Evolutionary conservation across 2,888 invertebrate genomes (phyloP).

Genomic region (Lydus trimaculatus): DNA sequence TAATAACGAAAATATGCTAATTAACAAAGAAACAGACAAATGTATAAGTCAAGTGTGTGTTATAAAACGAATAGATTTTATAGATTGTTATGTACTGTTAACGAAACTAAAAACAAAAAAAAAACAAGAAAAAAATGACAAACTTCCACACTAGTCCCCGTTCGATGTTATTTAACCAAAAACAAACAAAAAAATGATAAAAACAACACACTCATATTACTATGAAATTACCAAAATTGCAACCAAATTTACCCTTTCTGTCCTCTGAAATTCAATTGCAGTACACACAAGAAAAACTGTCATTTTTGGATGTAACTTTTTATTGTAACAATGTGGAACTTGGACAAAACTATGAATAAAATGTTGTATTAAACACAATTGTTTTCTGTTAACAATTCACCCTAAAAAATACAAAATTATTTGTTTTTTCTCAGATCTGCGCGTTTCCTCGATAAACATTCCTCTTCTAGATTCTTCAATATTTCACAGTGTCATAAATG

Average conservation of each 20-base stretch:
- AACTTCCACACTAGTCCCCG: slow-evolving; percentile 47
- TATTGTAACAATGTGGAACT: slow-evolving; percentile 57
- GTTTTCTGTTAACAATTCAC: background rate
- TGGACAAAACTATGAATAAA: slow-evolving; percentile 51
- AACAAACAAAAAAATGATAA: slow-evolving; percentile 35
- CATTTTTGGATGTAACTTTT: slow-evolving; percentile 56
- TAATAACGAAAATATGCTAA: slow-evolving; percentile 32
- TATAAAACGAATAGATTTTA: slow-evolving; percentile 56
- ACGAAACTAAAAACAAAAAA: slow-evolving; percentile 22
- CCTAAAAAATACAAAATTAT: no score
- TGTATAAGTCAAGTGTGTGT: slow-evolving; percentile 55
- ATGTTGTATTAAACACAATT: slow-evolving; percentile 51
- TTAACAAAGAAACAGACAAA: slow-evolving; percentile 24
- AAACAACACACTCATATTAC: slow-evolving; percentile 36
- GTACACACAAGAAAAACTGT: slow-evolving; percentile 44
- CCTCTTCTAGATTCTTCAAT: no score
- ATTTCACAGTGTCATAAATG: no score
- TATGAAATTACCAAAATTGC: slow-evolving; percentile 31
- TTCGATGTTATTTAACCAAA: slow-evolving; percentile 38
- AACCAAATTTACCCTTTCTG: slow-evolving; percentile 44
- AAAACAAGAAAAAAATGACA: slow-evolving; percentile 35
- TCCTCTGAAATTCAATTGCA: slow-evolving; percentile 41
- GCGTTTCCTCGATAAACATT: no score
- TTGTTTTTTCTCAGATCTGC: no score
- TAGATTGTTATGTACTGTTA: slow-evolving; percentile 59